phyloP scores from a whole-genome alignment of 2,797 vertebrate species.

The Alauda arvensis region DNA sequence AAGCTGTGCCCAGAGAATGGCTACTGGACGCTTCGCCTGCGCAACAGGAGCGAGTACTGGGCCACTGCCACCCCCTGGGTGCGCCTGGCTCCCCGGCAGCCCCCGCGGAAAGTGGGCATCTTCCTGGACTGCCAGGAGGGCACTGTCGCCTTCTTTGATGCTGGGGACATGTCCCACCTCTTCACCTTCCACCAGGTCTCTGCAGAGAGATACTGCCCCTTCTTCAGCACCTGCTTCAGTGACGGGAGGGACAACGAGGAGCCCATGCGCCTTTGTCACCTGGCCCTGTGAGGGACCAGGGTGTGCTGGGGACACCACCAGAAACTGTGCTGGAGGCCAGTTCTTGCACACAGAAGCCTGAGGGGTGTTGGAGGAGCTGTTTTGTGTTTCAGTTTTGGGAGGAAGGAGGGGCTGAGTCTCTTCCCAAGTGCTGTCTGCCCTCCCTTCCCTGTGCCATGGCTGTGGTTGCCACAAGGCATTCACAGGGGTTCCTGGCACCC shows the following conservation, averaged over 20 bases:
- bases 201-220: slow-evolving; percentile 74
- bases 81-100: slow-evolving; percentile 50
- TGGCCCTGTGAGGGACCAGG: background rate
- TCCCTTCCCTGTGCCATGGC: background rate
- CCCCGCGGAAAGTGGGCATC: slow-evolving; percentile 72
- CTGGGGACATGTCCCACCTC: slow-evolving; percentile 78
- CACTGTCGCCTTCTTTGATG: slow-evolving; percentile 80
- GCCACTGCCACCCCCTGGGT: slow-evolving; percentile 81
- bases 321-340: background rate
- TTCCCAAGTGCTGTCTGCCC: rapidly evolving
- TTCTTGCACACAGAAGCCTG: background rate
- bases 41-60: slow-evolving; percentile 72
- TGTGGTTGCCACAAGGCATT: background rate
- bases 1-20: slow-evolving; percentile 81
- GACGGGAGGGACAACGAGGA: slow-evolving; percentile 65
- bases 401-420: background rate
- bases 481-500: background rate
- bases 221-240: slow-evolving; percentile 86
- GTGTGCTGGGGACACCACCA: background rate
- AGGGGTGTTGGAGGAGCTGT: background rate
- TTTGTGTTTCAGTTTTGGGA: background rate
- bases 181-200: slow-evolving; percentile 76
- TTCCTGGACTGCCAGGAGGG: slow-evolving; percentile 80
- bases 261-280: slow-evolving; percentile 79
- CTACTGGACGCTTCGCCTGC: slow-evolving; percentile 84